phyloP scores from a whole-genome alignment of 1,140 invertebrate species.

The Cydia fagiglandana region DNA sequence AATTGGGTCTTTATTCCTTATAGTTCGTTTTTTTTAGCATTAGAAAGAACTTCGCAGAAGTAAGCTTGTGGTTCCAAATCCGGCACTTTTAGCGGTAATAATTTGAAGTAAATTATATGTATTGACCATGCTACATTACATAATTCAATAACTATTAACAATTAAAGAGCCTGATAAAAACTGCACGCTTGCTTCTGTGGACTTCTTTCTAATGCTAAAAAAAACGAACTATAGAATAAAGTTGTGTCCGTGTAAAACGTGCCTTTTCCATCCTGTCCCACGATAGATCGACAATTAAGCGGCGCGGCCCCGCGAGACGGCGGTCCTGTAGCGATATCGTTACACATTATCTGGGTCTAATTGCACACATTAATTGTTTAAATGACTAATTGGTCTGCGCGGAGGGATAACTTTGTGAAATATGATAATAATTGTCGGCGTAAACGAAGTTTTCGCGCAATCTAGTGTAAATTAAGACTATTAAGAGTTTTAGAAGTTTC shows the following conservation, averaged over 20 bases:
- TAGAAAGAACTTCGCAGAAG: no score
- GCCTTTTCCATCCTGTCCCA: not conserved
- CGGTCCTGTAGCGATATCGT: not conserved
- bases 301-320: constrained; percentile 1
- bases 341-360: constrained; percentile 30
- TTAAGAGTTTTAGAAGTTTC: not conserved
- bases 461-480: not conserved
- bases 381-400: constrained; percentile 29
- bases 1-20: no score
- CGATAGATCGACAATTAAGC: constrained; percentile 28
- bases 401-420: constrained; percentile 28
- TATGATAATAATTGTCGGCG: constrained; percentile 27
- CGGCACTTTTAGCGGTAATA: no score
- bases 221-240: no score
- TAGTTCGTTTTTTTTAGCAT: no score
- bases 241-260: not conserved
- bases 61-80: no score
- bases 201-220: no score
- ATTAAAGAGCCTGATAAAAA: no score
- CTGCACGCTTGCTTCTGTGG: no score
- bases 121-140: no score
- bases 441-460: not conserved
- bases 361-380: constrained; percentile 32
- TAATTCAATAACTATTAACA: no score
- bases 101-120: no score